Base-by-base conservation (phyloP, 2,113 vertebrate species). In the Macaca nemestrina region DNA sequence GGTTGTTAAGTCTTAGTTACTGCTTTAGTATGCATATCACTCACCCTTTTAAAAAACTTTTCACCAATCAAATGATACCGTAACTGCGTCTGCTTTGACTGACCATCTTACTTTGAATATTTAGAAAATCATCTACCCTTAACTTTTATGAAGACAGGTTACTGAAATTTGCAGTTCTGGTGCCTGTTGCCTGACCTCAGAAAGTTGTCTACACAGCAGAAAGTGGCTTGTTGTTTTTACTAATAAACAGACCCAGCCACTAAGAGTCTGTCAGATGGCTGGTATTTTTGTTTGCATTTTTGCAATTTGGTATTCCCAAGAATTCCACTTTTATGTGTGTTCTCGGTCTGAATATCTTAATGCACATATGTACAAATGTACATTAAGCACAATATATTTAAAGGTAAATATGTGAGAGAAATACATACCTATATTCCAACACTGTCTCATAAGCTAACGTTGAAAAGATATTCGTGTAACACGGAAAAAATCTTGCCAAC, bases 401-500 rank as follows among this genome's bases (percentile, higher is more conserved):
- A 18, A 67, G 32, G 61, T 48, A 59, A 94, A 18, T 1, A 14
- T 68, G 30, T 50, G 32, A 17, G 43, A 32, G 70, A 92, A 23
- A 52, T 1, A 25, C 0, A 30, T 1, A 27, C 2, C 16, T 90
- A 82, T 2, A 5, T 32, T 52, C 76, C 9, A 45, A 38, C 16
- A 38, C 0, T 7, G 3, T 18, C 86, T 43, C n/a, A 0, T 3
- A n/a, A 82, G 10, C 17, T 32, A 50, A 35, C 0, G 4, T 38
- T 87, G 27, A 18, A 75, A 78, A 16, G 48, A 17, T 78, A 78
- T 18, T 78, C 45, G 32, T 30, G 13, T 23, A 88, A 84, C 22
- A 75, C 68, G n/a, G 64, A 55, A 88, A 30, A 90, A 88, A n/a
- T 59, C 43, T 76, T 83, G 75, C 80, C 81, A 88, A 80, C 9